Conservation (phyloP, 2,797 vertebrate species). For the Varecia variegata region DNA sequence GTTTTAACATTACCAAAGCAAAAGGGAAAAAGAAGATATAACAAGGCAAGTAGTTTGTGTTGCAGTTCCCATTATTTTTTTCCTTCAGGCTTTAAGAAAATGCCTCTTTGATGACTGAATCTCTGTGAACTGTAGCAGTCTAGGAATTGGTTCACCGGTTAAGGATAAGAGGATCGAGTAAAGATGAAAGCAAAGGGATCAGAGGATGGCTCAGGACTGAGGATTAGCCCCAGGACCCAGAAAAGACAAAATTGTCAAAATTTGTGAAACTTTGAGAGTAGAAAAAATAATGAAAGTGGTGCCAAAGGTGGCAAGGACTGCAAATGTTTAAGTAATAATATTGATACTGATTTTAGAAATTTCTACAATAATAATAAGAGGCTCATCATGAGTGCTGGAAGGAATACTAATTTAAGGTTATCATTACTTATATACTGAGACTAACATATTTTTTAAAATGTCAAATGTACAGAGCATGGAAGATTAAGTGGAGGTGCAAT, state of each 20-base stretch:
- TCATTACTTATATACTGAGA: not conserved
- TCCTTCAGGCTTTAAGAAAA: not conserved
- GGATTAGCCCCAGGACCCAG: not conserved
- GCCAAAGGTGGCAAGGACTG: too few species aligned
- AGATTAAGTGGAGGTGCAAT: too few species aligned
- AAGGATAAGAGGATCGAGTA: not conserved
- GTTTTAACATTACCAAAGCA: not conserved
- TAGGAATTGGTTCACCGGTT: not conserved
- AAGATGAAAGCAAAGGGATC: not conserved
- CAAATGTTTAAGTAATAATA: fast-evolving
- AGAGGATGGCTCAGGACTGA: not conserved
- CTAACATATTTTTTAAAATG: not conserved
- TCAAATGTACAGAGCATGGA: too few species aligned
- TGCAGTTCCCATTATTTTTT: not conserved
- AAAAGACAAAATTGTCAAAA: not conserved
- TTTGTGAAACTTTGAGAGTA: not conserved
- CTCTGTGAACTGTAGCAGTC: not conserved
- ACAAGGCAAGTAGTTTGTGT: not conserved
- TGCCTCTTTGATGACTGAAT: not conserved
- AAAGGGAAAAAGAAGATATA: not conserved
- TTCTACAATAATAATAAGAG: not conserved
- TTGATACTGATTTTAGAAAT: not conserved
- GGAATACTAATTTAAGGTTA: not conserved
- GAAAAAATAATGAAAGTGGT: not conserved
- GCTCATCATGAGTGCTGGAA: not conserved